These are phyloP conservation scores for Microctenopoma lineatum DNA, from an alignment of 2,797 vertebrate species.

Conservation along the genomic window DNA sequence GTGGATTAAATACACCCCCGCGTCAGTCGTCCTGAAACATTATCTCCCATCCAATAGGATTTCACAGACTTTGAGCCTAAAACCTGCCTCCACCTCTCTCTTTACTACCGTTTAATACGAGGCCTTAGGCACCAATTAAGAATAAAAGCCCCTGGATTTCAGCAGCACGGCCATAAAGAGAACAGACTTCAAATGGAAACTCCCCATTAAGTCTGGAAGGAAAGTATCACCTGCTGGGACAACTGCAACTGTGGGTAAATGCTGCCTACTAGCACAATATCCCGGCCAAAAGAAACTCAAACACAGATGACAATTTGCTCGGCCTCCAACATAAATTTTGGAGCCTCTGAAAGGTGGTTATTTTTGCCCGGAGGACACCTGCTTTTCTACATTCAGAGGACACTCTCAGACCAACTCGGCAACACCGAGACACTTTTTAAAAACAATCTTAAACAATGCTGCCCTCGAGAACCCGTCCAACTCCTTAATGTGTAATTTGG, in stretches of 20 bases:
- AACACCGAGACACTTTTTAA: no score
- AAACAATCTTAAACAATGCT: no score
- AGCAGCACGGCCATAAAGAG: slow-evolving; percentile 70
- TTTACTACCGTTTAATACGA: slow-evolving; percentile 65
- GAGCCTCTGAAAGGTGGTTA: slow-evolving; percentile 11
- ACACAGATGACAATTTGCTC: slow-evolving; percentile 3
- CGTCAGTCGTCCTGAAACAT: slow-evolving; percentile 38
- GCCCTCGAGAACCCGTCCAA: no score
- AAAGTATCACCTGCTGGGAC: slow-evolving; percentile 77
- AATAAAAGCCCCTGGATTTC: slow-evolving; percentile 54
- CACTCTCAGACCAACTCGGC: not conserved
- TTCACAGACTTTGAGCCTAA: slow-evolving; percentile 17
- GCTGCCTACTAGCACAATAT: slow-evolving; percentile 59
- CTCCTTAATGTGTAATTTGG: no score
- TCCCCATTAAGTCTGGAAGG: slow-evolving; percentile 69
- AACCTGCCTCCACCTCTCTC: slow-evolving; percentile 53
- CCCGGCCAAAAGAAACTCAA: slow-evolving; percentile 40
- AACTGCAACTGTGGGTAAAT: slow-evolving; percentile 59
- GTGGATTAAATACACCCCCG: slow-evolving; percentile 74
- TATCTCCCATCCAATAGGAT: slow-evolving; percentile 63
- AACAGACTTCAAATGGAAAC: slow-evolving; percentile 78
- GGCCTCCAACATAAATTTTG: slow-evolving; percentile 1
- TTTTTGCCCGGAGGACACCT: slow-evolving; percentile 56
- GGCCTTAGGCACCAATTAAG: slow-evolving; percentile 74
- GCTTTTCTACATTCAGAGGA: slow-evolving; percentile 32